Evolutionary conservation across 2,888 invertebrate genomes (phyloP).

Genomic region (Chorisops tibialis): DNA sequence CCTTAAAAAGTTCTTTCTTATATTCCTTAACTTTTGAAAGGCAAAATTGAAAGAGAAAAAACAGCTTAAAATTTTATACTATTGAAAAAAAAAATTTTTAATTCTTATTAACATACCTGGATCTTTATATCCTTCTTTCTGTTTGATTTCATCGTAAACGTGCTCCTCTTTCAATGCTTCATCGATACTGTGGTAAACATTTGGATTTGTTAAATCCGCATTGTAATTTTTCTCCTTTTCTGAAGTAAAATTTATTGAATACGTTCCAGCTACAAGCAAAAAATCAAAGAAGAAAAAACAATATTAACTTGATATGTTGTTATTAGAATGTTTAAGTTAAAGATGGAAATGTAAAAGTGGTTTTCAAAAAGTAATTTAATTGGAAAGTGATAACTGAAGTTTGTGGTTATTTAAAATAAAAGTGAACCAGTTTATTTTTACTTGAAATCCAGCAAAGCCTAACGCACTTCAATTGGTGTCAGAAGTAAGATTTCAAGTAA

Average conservation of each 20-base stretch:
- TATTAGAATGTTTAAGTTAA: no score
- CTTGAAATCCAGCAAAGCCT: no score
- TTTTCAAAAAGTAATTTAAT: no score
- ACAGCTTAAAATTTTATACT: neutral
- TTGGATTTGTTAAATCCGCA: conserved; percentile 81
- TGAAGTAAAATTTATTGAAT: conserved; percentile 59
- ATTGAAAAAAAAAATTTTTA: neutral
- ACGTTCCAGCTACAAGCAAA: conserved; percentile 55
- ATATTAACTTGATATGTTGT: conserved; percentile 7
- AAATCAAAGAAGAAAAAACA: conserved; percentile 34
- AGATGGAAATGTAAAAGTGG: no score
- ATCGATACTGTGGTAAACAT: conserved; percentile 75
- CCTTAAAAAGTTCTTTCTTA: conserved; percentile 48
- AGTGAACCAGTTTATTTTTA: no score
- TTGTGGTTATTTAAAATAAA: no score
- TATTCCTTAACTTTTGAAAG: conserved; percentile 45
- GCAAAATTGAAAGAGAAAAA: neutral
- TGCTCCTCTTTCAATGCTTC: conserved; percentile 75
- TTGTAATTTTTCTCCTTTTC: conserved; percentile 74
- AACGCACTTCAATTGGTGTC: no score
- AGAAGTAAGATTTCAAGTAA: no score
- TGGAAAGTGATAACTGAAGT: no score
- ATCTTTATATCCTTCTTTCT: conserved; percentile 66
- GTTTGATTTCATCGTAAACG: conserved; percentile 86
- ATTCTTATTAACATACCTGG: conserved; percentile 54